These are phyloP conservation scores for Cyclargus thomasi DNA, from an alignment of 1,140 invertebrate genomes.

Conservation along the genomic window DNA sequence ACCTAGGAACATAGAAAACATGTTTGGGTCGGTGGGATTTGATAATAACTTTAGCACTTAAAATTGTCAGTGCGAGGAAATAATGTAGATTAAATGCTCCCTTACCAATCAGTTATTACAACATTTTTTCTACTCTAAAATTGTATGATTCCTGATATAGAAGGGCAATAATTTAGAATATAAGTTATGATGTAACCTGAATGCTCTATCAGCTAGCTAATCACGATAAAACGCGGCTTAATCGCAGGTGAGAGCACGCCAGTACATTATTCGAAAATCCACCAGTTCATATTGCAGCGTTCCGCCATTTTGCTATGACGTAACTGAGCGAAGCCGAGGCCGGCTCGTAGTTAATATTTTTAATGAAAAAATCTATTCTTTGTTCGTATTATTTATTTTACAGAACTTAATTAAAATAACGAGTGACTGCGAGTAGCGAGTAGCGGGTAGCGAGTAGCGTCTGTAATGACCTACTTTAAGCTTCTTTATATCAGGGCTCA, in stretches of 20 bases:
- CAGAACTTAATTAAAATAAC: constrained; percentile 21
- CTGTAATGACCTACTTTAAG: constrained; percentile 10
- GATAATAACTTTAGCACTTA: too few species aligned
- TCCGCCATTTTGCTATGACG: neutral
- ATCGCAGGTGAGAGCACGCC: neutral
- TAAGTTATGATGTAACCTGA: neutral
- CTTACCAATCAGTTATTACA: too few species aligned
- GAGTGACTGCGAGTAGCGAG: neutral
- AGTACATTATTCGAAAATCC: neutral
- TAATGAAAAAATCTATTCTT: constrained; percentile 4
- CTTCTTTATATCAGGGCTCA: neutral
- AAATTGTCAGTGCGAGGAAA: too few species aligned
- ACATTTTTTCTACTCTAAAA: too few species aligned
- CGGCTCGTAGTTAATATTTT: neutral
- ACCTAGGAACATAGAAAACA: too few species aligned
- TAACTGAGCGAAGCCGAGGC: neutral
- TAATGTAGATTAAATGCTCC: too few species aligned
- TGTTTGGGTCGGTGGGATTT: too few species aligned
- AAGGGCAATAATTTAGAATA: too few species aligned
- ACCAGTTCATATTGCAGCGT: neutral
- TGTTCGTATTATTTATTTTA: constrained; percentile 5
- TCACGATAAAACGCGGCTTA: neutral
- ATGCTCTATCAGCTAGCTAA: neutral
- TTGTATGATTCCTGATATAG: too few species aligned
- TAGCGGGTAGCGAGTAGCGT: constrained; percentile 14